These are phyloP conservation scores for Denticeps clupeoides DNA, from an alignment of 2,797 vertebrate genomes.

Conservation along the genomic window DNA sequence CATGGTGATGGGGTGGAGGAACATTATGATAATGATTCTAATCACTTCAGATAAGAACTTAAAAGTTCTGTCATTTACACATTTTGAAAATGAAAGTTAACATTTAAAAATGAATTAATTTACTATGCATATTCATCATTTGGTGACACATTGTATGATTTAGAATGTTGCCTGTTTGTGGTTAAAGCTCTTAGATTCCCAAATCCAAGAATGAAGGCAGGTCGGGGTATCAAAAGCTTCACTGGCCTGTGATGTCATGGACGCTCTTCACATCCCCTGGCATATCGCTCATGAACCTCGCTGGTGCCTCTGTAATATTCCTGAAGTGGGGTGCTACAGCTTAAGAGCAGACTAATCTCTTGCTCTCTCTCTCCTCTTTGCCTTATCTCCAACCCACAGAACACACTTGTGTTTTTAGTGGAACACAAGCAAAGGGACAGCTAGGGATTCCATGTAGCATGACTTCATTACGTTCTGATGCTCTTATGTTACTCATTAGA, in stretches of 20 bases:
- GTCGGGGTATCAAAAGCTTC: neutral
- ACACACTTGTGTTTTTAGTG: slow-evolving; percentile 1
- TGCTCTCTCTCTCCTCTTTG: slow-evolving; percentile 21
- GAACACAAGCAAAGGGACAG: slow-evolving; percentile 1
- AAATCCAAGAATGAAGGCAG: neutral
- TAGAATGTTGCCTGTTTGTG: slow-evolving; percentile 3
- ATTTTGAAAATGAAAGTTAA: too few relatives aligned
- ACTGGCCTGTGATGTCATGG: slow-evolving; percentile 7
- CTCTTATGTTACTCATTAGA: slow-evolving; percentile 1
- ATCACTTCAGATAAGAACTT: too few relatives aligned
- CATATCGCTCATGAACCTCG: slow-evolving; percentile 2
- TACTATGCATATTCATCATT: too few relatives aligned
- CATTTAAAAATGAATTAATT: too few relatives aligned
- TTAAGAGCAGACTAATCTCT: slow-evolving; percentile 15
- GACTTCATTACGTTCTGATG: too few relatives aligned
- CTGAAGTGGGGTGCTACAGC: slow-evolving; percentile 7
- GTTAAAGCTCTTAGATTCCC: neutral
- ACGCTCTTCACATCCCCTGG: slow-evolving; percentile 9
- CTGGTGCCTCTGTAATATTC: slow-evolving; percentile 17
- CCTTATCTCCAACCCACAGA: slow-evolving; percentile 12
- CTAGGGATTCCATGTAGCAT: too few relatives aligned
- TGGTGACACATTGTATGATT: neutral
- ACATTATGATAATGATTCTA: too few relatives aligned
- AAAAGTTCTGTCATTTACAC: too few relatives aligned
- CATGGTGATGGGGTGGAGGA: too few relatives aligned